Evolutionary conservation across 2,797 vertebrate genomes (phyloP), one percentile per base, ranked within the genome.

Genomic region (Pangasius macronema): DNA sequence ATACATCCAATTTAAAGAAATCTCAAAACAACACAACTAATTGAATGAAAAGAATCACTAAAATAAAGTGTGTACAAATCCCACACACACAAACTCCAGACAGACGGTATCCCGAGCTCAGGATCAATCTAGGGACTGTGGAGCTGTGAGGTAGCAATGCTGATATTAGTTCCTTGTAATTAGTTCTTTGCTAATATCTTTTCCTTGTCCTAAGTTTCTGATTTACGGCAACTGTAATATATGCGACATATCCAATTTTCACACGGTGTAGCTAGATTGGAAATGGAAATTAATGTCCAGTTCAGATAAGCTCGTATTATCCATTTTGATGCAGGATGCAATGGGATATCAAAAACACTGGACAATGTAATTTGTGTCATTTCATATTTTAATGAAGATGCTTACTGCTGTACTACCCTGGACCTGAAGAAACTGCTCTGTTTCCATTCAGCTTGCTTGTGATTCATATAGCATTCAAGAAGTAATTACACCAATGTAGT

Each of bases 401-500:
- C 13, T 83, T 63, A 61, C n/a, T 7, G 46, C n/a, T 73, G 4
- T 46, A 42, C 5, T 22, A 10, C 8, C 3, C 8, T 11, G 36
- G 24, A 75, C 72, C 5, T 63, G 79, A 61, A 82, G 80, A 61
- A 68, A 67, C 30, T 79, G 61, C 24, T 22, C 61, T 80, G 76
- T 94, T 93, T 93, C 55, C 92, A 93, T 93, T 91, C 91, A 93
- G 93, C 90, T 92, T 92, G 90, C 91, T 93, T 92, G 92, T 93
- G 93, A 92, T 70, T 36, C 89, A 84, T 84, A 4, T 87, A 88
- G 70, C 57, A 30, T 82, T 89, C 85, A 85, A 83, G 82, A 86
- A 89, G 82, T 82, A 86, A 91, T 90, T 79, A 89, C 77, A 84
- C 85, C 86, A 88, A 36, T 83, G 42, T 57, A 75, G 22, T 76